phyloP scores from a whole-genome alignment of 1,140 invertebrate species.

The Atta colombica region DNA sequence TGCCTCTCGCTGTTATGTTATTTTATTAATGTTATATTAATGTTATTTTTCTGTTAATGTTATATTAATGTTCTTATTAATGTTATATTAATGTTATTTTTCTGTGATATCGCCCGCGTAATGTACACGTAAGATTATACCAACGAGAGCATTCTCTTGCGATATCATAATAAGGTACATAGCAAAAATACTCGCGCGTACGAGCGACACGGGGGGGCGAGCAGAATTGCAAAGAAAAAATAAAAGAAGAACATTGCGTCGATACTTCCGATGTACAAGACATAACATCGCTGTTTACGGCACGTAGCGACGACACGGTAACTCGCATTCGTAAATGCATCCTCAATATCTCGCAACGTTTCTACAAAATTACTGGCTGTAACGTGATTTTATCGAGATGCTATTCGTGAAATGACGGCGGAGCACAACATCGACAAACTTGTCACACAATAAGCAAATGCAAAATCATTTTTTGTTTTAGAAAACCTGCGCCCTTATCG shows the following conservation, averaged over 20 bases:
- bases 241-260: slow-evolving; percentile 44
- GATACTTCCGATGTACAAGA: slow-evolving; percentile 67
- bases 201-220: slow-evolving; percentile 49
- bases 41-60: background rate
- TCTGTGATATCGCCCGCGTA: background rate
- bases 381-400: slow-evolving; percentile 28
- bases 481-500: slow-evolving; percentile 9
- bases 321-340: slow-evolving; percentile 64
- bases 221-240: slow-evolving; percentile 35
- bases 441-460: background rate
- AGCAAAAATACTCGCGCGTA: slow-evolving; percentile 26
- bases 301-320: slow-evolving; percentile 59
- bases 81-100: background rate
- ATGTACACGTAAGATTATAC: background rate
- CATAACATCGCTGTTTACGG: slow-evolving; percentile 72
- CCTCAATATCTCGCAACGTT: background rate
- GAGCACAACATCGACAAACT: background rate
- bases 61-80: no score
- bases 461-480: background rate
- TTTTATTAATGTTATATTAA: no score
- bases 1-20: background rate
- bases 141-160: slow-evolving; percentile 21
- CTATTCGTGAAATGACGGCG: slow-evolving; percentile 10
- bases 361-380: background rate
- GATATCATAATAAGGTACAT: no score